phyloP scores from a whole-genome alignment of 2,113 vertebrate species.

The Corythoichthys haematopterus region DNA sequence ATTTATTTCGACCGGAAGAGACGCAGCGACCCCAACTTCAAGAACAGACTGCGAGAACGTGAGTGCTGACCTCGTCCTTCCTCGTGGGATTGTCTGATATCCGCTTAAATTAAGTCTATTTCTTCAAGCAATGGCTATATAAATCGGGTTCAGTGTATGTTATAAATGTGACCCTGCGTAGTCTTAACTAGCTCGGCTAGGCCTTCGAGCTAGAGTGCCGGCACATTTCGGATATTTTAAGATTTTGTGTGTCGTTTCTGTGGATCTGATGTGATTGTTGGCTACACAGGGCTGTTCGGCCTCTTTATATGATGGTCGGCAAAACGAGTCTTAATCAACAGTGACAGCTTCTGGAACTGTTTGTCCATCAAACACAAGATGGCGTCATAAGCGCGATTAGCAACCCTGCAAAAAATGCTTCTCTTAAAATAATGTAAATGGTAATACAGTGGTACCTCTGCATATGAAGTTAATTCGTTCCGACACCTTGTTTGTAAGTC shows the following conservation, averaged over 20 bases:
- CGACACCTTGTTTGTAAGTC: too few species aligned
- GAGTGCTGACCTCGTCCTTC: conserved; percentile 66
- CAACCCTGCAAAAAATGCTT: neutral
- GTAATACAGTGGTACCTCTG: too few species aligned
- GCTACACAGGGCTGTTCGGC: neutral
- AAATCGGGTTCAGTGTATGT: neutral
- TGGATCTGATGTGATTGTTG: neutral
- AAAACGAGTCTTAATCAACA: neutral
- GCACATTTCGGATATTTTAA: neutral
- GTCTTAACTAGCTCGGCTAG: neutral
- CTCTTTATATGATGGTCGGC: too few species aligned
- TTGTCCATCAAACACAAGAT: neutral
- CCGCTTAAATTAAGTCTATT: neutral
- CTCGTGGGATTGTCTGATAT: neutral
- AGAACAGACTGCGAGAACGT: conserved; percentile 88
- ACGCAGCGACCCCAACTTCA: conserved; percentile 91
- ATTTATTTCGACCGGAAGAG: conserved; percentile 91
- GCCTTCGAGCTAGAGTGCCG: neutral
- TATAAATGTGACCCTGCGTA: neutral
- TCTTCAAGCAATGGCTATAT: neutral
- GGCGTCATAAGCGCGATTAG: neutral
- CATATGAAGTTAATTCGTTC: too few species aligned
- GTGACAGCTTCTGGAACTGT: neutral
- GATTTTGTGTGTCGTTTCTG: neutral
- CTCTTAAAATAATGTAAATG: too few species aligned